These are phyloP conservation scores for Tachyglossus aculeatus DNA, from an alignment of 2,797 vertebrate genomes.

Conservation along the genomic window DNA sequence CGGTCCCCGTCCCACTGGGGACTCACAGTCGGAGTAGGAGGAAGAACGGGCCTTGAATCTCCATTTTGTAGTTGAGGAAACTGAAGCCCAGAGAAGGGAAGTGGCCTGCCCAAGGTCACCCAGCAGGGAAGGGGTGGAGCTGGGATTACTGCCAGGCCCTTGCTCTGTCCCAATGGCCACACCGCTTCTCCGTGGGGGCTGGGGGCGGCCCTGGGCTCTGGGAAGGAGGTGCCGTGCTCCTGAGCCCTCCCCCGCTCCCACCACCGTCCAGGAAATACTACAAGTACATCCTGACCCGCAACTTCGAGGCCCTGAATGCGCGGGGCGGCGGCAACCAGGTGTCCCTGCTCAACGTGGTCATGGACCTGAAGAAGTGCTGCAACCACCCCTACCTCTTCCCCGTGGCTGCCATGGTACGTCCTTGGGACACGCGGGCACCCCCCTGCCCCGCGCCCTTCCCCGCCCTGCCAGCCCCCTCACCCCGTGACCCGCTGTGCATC, in stretches of 20 bases:
- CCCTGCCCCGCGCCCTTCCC: background rate
- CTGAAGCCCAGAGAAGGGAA: too few relatives aligned
- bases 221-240: slow-evolving; percentile 3
- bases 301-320: slow-evolving; percentile 96
- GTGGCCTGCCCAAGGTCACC: too few relatives aligned
- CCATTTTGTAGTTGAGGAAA: too few relatives aligned
- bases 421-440: too few relatives aligned
- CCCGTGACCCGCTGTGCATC: background rate
- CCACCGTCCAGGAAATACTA: slow-evolving; percentile 89
- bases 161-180: too few relatives aligned
- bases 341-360: slow-evolving; percentile 95
- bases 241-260: background rate
- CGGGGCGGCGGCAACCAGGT: slow-evolving; percentile 98
- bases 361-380: slow-evolving; percentile 99
- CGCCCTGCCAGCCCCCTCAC: background rate
- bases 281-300: slow-evolving; percentile 96
- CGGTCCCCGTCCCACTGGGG: too few relatives aligned
- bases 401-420: slow-evolving; percentile 89
- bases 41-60: too few relatives aligned
- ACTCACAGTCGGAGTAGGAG: too few relatives aligned
- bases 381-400: slow-evolving; percentile 99
- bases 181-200: background rate
- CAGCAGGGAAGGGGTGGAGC: too few relatives aligned
- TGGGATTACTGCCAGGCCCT: too few relatives aligned
- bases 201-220: background rate